Conservation (phyloP, 2,113 vertebrate species). For the Semnornis frantzii region DNA sequence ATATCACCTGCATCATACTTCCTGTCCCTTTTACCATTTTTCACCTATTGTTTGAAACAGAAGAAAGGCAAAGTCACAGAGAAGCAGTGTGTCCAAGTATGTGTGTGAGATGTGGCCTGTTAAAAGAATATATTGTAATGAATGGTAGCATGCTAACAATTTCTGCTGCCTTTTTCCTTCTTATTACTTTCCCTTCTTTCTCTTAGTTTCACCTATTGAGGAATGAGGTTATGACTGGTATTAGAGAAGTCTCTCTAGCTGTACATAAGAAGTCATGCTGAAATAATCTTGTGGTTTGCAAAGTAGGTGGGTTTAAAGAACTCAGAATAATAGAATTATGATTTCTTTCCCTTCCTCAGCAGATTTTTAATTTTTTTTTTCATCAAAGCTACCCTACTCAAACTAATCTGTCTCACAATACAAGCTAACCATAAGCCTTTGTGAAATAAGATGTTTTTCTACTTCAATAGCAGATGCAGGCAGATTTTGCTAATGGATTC, state of each 20-base stretch:
- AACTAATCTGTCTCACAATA: neutral
- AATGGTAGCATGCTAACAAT: neutral
- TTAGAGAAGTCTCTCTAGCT: neutral
- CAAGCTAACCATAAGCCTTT: neutral
- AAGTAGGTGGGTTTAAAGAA: neutral
- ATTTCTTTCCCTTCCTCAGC: neutral
- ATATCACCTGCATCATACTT: neutral
- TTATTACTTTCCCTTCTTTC: neutral
- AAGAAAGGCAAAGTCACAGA: neutral
- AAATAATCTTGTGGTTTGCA: neutral
- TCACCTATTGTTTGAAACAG: neutral
- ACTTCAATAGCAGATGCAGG: neutral
- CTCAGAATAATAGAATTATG: neutral
- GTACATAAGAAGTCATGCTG: neutral
- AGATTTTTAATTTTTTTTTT: neutral
- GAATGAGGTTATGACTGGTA: neutral
- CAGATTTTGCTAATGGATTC: constrained; percentile 1
- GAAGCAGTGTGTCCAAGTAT: rapidly evolving
- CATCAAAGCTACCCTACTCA: neutral
- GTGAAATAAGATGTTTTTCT: neutral
- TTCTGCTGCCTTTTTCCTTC: neutral
- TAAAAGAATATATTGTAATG: neutral
- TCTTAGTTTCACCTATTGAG: neutral
- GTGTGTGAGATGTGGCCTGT: neutral
- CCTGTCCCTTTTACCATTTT: neutral